A percentile compares a stretch with the other conserved stretches of the same genome.
phyloP scores from a whole-genome alignment of 2,888 invertebrate genomes.

The Melangyna quadrimaculata region DNA sequence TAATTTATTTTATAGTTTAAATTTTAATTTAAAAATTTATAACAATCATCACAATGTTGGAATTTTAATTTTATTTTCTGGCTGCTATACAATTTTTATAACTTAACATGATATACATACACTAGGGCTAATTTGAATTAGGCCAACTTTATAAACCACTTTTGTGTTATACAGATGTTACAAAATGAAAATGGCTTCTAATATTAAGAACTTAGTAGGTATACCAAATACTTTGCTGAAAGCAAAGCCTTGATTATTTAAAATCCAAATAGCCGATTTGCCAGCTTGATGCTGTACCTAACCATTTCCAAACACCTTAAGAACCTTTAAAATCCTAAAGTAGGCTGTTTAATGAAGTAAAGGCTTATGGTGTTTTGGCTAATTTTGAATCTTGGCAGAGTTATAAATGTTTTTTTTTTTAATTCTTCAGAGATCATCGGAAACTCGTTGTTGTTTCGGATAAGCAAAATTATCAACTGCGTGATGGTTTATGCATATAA shows the following conservation, averaged over 20 bases:
- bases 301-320: neutral
- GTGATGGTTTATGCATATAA: neutral
- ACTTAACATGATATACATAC: constrained; percentile 31
- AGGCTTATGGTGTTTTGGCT: neutral
- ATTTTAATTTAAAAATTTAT: constrained; percentile 35
- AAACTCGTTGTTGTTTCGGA: neutral
- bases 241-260: neutral
- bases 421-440: neutral
- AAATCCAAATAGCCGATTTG: neutral
- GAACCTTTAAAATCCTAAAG: neutral
- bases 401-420: constrained; percentile 1
- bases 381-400: neutral
- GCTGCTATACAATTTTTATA: constrained; percentile 41
- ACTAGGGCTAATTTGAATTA: neutral
- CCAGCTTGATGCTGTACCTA: neutral
- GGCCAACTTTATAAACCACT: neutral
- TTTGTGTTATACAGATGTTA: neutral
- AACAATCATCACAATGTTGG: constrained; percentile 70
- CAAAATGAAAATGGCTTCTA: neutral
- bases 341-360: neutral
- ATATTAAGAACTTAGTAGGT: neutral
- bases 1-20: constrained; percentile 31
- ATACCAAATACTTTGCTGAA: neutral
- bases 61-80: constrained; percentile 36
- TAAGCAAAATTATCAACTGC: neutral